Conservation (phyloP, 1,140 invertebrate species). For the Ooceraea biroi region DNA sequence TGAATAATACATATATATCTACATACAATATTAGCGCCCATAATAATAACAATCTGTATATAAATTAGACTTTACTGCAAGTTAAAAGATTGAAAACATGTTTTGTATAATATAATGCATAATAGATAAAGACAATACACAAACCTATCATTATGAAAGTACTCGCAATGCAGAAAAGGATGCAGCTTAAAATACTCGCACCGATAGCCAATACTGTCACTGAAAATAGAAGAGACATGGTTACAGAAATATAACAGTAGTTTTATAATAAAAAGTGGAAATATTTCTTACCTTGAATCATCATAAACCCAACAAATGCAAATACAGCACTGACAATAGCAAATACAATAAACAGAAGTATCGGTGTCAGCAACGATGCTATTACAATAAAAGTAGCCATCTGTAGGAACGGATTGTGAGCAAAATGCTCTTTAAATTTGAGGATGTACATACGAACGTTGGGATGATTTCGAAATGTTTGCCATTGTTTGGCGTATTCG, state of each 20-base stretch:
- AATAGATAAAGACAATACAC: constrained; percentile 52
- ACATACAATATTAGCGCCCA: background rate
- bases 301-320: constrained; percentile 70
- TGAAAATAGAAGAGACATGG: constrained; percentile 64
- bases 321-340: constrained; percentile 44
- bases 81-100: constrained; percentile 21
- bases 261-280: constrained; percentile 6
- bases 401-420: constrained; percentile 28
- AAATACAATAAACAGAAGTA: constrained; percentile 39
- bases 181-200: constrained; percentile 61
- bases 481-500: background rate
- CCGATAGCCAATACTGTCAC: constrained; percentile 67
- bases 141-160: constrained; percentile 50
- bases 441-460: constrained; percentile 9
- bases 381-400: background rate
- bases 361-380: background rate
- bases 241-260: background rate
- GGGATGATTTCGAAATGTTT: constrained; percentile 1
- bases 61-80: constrained; percentile 18
- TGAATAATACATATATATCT: background rate
- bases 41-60: constrained; percentile 1
- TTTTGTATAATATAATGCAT: constrained; percentile 32
- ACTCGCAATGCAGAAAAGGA: constrained; percentile 66
- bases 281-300: constrained; percentile 73
- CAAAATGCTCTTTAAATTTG: constrained; percentile 29